A percentile compares a stretch with the other conserved stretches of the same genome.
phyloP scores from a whole-genome alignment of 2,113 vertebrate genomes.

The Apaloderma vittatum region DNA sequence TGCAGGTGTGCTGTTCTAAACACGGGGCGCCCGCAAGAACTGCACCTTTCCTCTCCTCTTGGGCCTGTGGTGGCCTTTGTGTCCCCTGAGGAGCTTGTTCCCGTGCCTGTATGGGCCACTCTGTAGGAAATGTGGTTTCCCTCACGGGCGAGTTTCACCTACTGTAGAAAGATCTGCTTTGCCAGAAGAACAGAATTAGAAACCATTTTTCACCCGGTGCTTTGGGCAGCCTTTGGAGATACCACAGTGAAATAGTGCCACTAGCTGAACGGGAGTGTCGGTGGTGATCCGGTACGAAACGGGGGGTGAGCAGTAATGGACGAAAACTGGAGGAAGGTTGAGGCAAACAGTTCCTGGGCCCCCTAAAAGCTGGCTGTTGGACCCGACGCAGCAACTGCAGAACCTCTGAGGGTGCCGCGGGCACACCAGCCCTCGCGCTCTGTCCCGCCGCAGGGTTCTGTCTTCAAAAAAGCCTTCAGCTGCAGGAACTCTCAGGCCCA shows the following conservation, averaged over 20 bases:
- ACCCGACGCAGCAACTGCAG: fast-evolving
- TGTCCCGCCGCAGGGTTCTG: fast-evolving
- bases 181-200: not conserved
- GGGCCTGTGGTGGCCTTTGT: not conserved
- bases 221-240: not conserved
- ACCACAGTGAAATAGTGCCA: not conserved
- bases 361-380: not conserved
- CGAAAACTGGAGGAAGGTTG: not conserved
- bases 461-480: not conserved
- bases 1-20: not conserved
- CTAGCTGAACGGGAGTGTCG: fast-evolving
- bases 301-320: not conserved
- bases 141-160: fast-evolving
- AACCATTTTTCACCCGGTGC: not conserved
- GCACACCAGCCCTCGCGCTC: not conserved
- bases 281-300: too few relatives aligned
- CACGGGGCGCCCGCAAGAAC: fast-evolving
- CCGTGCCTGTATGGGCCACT: fast-evolving
- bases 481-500: not conserved
- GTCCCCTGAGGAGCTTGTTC: not conserved
- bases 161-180: fast-evolving
- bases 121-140: not conserved
- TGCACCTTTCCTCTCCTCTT: not conserved
- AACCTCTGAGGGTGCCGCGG: fast-evolving
- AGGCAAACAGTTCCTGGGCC: not conserved